These are phyloP conservation scores for Drosophila multiciliata DNA, from an alignment of 2,888 invertebrate species.

Conservation along the genomic window DNA sequence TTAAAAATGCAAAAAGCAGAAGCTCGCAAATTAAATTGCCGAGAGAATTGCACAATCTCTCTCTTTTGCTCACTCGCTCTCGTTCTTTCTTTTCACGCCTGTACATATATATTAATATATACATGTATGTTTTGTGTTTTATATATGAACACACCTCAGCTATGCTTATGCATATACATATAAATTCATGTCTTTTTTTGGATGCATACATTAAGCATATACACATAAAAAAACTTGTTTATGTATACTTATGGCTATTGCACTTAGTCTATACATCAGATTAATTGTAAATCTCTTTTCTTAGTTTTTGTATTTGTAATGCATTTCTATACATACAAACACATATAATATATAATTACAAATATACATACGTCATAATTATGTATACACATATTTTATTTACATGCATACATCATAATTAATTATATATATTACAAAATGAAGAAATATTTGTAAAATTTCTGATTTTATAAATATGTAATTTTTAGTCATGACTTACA, in stretches of 20 bases:
- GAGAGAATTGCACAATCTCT: slow-evolving; percentile 43
- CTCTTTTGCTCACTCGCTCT: slow-evolving; percentile 11
- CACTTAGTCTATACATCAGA: background rate
- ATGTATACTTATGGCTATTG: background rate
- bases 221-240: background rate
- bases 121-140: slow-evolving; percentile 5
- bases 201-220: background rate
- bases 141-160: slow-evolving; percentile 1
- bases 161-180: background rate
- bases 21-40: slow-evolving; percentile 69
- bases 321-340: background rate
- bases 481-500: too few species aligned
- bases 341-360: background rate
- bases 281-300: background rate
- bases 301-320: background rate
- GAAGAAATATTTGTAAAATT: too few species aligned
- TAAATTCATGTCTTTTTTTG: background rate
- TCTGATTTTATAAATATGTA: too few species aligned
- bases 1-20: slow-evolving; percentile 73
- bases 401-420: too few species aligned
- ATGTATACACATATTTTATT: too few species aligned
- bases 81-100: background rate
- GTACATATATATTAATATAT: background rate
- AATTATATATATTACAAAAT: too few species aligned
- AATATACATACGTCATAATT: too few species aligned